phyloP scores from a whole-genome alignment of 2,797 vertebrate genomes.

The Dryobates pubescens region DNA sequence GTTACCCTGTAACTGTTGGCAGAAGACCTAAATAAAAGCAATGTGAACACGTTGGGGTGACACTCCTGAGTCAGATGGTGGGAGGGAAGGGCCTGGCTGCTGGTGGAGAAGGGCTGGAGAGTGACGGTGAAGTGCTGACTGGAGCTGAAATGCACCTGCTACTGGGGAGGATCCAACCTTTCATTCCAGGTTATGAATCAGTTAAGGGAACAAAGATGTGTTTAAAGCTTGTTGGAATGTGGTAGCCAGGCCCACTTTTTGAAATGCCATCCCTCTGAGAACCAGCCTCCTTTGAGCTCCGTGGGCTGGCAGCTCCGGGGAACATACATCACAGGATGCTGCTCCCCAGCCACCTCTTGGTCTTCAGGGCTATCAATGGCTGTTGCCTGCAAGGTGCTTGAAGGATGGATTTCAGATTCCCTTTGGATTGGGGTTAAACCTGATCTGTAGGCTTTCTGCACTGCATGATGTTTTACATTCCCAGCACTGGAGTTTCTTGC shows the following conservation, averaged over 20 bases:
- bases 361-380: background rate
- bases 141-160: background rate
- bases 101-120: background rate
- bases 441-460: background rate
- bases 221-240: background rate
- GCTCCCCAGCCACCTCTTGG: background rate
- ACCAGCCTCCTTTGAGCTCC: background rate
- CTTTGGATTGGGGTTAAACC: background rate
- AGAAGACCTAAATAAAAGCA: slow-evolving; percentile 71
- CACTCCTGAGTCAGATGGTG: slow-evolving; percentile 14
- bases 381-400: background rate
- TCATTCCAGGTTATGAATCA: background rate
- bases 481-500: background rate
- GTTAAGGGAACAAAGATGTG: fast-evolving
- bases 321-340: background rate
- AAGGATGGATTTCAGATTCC: background rate
- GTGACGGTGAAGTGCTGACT: background rate
- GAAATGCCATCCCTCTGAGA: background rate
- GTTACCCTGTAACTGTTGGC: slow-evolving; percentile 67
- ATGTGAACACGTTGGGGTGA: slow-evolving; percentile 43
- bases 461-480: background rate
- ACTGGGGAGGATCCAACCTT: background rate
- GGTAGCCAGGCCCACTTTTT: background rate
- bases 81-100: background rate
- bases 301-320: background rate